Evolutionary conservation across 2,797 vertebrate genomes (phyloP).

Genomic region (Silurus lanzhouensis): DNA sequence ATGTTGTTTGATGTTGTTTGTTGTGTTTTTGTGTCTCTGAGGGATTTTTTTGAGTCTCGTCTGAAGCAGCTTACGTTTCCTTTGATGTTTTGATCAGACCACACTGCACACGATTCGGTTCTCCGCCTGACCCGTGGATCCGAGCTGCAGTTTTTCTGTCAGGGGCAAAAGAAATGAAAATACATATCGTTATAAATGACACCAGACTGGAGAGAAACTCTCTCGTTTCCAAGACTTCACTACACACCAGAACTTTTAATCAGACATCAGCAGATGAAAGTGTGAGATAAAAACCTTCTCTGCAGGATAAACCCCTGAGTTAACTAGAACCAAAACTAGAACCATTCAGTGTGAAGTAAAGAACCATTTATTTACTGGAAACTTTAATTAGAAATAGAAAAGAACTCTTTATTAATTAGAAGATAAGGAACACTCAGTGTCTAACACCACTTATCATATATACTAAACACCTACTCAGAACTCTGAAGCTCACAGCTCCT

Average conservation of each 20-base stretch:
- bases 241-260: background rate
- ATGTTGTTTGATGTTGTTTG: constrained; percentile 28
- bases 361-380: background rate
- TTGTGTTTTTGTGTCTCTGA: background rate
- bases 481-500: background rate
- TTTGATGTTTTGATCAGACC: constrained; percentile 11
- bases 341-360: background rate
- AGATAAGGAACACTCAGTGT: background rate
- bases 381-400: background rate
- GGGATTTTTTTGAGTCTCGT: background rate
- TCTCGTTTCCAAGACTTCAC: too few species aligned
- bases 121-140: background rate
- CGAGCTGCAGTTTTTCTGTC: background rate
- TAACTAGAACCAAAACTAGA: background rate
- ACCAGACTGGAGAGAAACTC: too few species aligned
- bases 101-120: background rate
- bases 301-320: background rate
- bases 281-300: background rate
- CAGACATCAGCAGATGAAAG: too few species aligned
- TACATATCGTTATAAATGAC: too few species aligned
- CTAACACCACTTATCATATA: background rate
- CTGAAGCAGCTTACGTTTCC: background rate
- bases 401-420: background rate
- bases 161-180: background rate
- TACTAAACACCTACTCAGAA: background rate